Base-by-base conservation (phyloP, 1,140 invertebrate genomes). In the Tribolium madens region DNA sequence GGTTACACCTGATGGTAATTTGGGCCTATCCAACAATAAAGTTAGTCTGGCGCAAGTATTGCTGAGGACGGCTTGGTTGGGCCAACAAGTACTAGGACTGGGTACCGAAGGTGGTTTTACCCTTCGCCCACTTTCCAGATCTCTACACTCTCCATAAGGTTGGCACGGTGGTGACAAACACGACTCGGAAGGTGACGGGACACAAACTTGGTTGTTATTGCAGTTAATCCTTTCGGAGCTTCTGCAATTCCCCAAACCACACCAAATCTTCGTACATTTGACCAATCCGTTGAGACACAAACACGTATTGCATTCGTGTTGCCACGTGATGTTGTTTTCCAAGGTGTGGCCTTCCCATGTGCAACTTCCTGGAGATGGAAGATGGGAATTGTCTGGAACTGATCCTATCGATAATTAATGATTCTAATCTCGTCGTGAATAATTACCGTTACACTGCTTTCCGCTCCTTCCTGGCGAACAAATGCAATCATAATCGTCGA, bases 211-310 rank as follows among this genome's bases (percentile, higher is more conserved):
- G 80, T 91, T 87, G 69, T 89, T 85, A 79, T 88, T 85, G 84
- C 91, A 88, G 79, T 87, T 84, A 0, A 88, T 86, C 77, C 86
- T 87, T 18, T 81, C 87, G 5, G 85, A 85, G 74, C 89, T 91
- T 31, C 94, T 87, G 83, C 94, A 96, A 83, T 95, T 95, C n/a
- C 91, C 90, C 15, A 93, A 88, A 3, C 94, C 94, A 82, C 94
- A 95, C 94, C 94, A 95, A 13, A 97, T 91, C 82, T 93, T 91
- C 57, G 94, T 96, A 86, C 95, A 97, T 13, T 90, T 89, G 10
- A 93, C 92, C 52, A 91, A 90, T 6, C 92, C 92, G 70, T 91
- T 91, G 9, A 89, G 87, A 83, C 95, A 97, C 50, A 91, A 89
- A 84, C 95, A 97, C 1, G 91, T 90, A 86, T 97, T 97, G 87